Conservation (phyloP, 2,888 invertebrate genomes). For the Trissolcus brochymenae region DNA sequence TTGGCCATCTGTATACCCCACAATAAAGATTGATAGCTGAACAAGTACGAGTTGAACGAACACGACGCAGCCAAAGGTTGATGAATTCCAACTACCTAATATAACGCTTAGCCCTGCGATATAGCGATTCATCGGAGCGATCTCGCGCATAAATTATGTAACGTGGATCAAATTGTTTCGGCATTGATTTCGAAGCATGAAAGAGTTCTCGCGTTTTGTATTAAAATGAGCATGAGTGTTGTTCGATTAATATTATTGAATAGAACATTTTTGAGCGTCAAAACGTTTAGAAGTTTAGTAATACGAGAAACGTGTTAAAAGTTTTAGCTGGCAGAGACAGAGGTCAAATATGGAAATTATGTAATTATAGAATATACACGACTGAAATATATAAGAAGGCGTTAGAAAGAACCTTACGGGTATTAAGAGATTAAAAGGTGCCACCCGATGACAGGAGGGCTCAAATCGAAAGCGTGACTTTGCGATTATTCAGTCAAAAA, state of each 20-base stretch:
- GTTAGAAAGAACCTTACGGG: conserved; percentile 19
- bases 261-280: no score
- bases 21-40: conserved; percentile 38
- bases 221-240: no score
- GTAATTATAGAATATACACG: conserved; percentile 40
- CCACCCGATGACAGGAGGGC: conserved; percentile 50
- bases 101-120: conserved; percentile 6
- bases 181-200: conserved; percentile 13
- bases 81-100: conserved; percentile 6
- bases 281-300: no score
- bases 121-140: no score
- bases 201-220: neutral
- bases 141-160: conserved; percentile 28
- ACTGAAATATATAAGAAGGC: conserved; percentile 28
- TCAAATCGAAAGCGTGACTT: conserved; percentile 40
- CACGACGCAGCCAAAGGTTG: conserved; percentile 13
- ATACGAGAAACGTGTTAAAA: no score
- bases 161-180: conserved; percentile 10
- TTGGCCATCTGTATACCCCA: conserved; percentile 19
- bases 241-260: no score
- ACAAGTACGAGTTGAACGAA: conserved; percentile 30
- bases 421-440: conserved; percentile 54
- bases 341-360: conserved; percentile 38
- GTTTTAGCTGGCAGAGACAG: no score
- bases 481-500: conserved; percentile 53